Evolutionary conservation across 2,113 vertebrate genomes (phyloP).

Genomic region (Thermophis baileyi): DNA sequence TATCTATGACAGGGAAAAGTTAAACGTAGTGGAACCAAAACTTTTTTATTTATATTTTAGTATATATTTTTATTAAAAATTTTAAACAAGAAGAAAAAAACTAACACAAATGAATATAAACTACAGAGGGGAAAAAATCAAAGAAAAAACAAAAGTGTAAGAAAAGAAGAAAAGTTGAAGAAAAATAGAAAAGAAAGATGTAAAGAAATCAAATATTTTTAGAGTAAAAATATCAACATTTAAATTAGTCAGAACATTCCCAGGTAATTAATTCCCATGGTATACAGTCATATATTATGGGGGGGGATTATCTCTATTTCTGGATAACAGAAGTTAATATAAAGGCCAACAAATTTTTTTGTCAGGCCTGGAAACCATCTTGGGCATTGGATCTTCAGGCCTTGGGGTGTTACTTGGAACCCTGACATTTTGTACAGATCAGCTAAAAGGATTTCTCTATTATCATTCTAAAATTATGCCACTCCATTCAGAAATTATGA

Average conservation of each 20-base stretch:
- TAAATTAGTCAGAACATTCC: background rate
- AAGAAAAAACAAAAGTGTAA: background rate
- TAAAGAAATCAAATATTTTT: background rate
- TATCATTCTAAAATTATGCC: background rate
- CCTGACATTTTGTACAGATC: background rate
- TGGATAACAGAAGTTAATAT: background rate
- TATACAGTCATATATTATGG: background rate
- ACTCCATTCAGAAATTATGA: background rate
- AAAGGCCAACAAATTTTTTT: background rate
- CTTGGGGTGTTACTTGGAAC: no score
- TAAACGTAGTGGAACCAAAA: background rate
- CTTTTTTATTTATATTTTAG: background rate
- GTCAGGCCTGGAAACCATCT: no score
- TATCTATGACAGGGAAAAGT: background rate
- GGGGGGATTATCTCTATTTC: background rate
- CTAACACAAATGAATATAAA: background rate
- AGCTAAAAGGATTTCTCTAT: background rate
- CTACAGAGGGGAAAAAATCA: background rate
- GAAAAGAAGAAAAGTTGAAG: background rate
- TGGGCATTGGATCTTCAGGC: no score
- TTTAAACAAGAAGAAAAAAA: background rate
- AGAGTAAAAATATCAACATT: background rate
- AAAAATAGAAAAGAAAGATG: background rate
- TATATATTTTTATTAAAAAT: background rate
- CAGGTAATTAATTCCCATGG: background rate